Percentiles rank a stretch among this genome's conserved stretches.
These are phyloP conservation scores for Clunio marinus DNA, from an alignment of 2,888 invertebrate genomes.

Conservation along the genomic window DNA sequence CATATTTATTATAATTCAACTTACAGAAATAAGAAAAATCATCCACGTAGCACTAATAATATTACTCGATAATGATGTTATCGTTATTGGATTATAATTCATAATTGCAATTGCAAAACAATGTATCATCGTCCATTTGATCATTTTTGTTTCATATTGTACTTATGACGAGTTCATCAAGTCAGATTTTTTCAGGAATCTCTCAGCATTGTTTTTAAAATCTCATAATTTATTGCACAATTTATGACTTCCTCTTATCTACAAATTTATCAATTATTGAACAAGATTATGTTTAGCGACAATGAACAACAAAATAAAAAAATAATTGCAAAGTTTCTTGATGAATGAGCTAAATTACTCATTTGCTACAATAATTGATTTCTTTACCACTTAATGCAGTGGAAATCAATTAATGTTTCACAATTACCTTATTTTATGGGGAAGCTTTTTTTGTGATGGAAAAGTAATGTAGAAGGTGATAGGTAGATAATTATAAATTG, in stretches of 20 bases:
- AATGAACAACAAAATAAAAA: too few relatives aligned
- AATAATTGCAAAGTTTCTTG: too few relatives aligned
- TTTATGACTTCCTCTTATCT: too few relatives aligned
- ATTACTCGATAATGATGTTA: background rate
- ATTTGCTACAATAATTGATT: background rate
- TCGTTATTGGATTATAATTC: constrained; percentile 4
- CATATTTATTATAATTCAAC: background rate
- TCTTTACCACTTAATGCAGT: background rate
- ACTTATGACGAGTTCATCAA: constrained; percentile 31
- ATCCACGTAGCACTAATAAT: too few relatives aligned
- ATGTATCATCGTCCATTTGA: background rate
- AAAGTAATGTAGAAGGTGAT: background rate
- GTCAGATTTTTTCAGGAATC: too few relatives aligned
- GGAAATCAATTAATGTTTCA: background rate
- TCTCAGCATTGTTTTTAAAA: too few relatives aligned
- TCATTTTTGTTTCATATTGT: constrained; percentile 14
- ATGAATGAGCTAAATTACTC: too few relatives aligned
- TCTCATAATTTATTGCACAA: too few relatives aligned
- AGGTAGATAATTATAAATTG: too few relatives aligned
- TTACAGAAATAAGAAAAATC: background rate
- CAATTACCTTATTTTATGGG: background rate
- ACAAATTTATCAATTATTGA: too few relatives aligned
- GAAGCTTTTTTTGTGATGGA: background rate
- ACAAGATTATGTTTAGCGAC: too few relatives aligned
- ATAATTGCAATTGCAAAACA: background rate